These are phyloP conservation scores for Caenorhabditis japonica DNA, from an alignment of 2,888 invertebrate species.

Conservation along the genomic window DNA sequence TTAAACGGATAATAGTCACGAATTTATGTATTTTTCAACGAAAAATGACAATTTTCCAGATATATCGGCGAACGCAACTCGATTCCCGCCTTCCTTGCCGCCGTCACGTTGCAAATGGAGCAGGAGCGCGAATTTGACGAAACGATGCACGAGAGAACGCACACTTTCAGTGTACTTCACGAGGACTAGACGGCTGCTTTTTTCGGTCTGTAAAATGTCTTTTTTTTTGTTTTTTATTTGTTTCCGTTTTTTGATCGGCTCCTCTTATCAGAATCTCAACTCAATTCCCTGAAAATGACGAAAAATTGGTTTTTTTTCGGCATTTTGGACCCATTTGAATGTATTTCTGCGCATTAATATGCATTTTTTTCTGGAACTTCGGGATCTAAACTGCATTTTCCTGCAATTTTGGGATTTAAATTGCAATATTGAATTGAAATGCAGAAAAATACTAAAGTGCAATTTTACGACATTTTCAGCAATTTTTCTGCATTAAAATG, in stretches of 20 bases:
- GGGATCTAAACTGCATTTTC: too few relatives aligned
- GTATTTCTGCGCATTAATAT: too few relatives aligned
- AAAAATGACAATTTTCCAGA: slow-evolving; percentile 30
- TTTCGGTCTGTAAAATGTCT: not conserved
- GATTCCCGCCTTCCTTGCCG: slow-evolving; percentile 60
- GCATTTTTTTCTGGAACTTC: too few relatives aligned
- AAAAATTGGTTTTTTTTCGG: not conserved
- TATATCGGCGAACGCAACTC: slow-evolving; percentile 62
- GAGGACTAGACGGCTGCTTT: slow-evolving; percentile 38
- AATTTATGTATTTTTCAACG: not conserved
- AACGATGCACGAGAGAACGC: slow-evolving; percentile 52
- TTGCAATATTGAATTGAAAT: too few relatives aligned
- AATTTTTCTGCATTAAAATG: too few relatives aligned
- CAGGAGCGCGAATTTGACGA: slow-evolving; percentile 53
- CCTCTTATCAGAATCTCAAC: not conserved
- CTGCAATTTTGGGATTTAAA: too few relatives aligned
- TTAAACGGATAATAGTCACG: too few relatives aligned
- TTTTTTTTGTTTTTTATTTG: not conserved
- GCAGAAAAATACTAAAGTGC: too few relatives aligned
- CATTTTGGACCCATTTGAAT: slow-evolving; percentile 1
- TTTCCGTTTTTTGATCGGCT: not conserved
- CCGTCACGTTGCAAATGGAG: slow-evolving; percentile 54
- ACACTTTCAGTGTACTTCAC: slow-evolving; percentile 59
- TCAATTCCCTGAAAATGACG: not conserved
- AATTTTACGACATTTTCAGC: too few relatives aligned